These are phyloP conservation scores for Xiphophorus birchmanni DNA, from an alignment of 2,797 vertebrate genomes.

Conservation along the genomic window DNA sequence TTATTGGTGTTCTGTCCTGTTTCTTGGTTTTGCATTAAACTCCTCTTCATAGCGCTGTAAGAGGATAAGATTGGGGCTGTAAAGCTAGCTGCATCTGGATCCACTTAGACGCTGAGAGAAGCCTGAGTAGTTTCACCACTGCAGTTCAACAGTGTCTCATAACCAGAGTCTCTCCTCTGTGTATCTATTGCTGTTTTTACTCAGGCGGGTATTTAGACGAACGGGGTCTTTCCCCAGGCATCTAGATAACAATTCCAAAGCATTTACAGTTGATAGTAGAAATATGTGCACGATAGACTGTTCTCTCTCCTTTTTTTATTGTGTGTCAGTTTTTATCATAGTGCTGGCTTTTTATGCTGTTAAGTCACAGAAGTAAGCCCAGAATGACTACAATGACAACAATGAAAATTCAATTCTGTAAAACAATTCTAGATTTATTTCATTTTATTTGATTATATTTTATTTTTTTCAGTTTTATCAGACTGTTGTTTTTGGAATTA, in stretches of 20 bases:
- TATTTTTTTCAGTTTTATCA: neutral
- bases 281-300: constrained; percentile 4
- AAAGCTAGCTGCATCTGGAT: constrained; percentile 78
- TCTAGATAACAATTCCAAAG: constrained; percentile 41
- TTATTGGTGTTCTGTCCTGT: constrained; percentile 49
- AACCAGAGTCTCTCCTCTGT: constrained; percentile 64
- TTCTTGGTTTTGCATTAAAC: constrained; percentile 61
- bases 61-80: constrained; percentile 55
- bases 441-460: neutral
- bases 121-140: constrained; percentile 51
- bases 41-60: constrained; percentile 58
- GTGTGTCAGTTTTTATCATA: constrained; percentile 3
- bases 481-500: neutral
- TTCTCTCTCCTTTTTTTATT: constrained; percentile 16
- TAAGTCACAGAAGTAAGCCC: constrained; percentile 12
- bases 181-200: constrained; percentile 63
- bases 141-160: constrained; percentile 45
- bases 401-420: neutral
- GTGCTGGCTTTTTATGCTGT: constrained; percentile 6
- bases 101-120: constrained; percentile 76
- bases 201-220: constrained; percentile 46
- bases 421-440: neutral
- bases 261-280: constrained; percentile 28
- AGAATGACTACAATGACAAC: neutral
- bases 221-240: constrained; percentile 45